A percentile compares a stretch with the other conserved stretches of the same genome.
Conservation (phyloP, 2,888 invertebrate genomes). For the Pachycephus smyrnensis region DNA sequence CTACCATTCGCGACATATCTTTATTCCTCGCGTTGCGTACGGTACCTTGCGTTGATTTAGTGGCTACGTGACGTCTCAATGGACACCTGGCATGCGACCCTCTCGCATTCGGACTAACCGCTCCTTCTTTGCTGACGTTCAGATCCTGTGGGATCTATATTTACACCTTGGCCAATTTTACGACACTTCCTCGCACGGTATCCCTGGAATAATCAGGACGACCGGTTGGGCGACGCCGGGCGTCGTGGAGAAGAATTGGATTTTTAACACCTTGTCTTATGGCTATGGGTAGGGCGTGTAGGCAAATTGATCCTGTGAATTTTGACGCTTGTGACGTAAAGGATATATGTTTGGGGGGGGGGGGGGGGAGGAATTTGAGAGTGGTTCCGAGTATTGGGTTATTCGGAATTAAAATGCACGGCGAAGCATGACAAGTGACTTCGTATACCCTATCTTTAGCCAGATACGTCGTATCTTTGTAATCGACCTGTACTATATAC, state of each 20-base stretch:
- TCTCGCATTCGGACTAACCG: neutral
- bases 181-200: neutral
- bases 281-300: too few relatives aligned
- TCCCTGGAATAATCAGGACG: neutral
- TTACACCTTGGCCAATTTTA: neutral
- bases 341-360: too few relatives aligned
- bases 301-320: too few relatives aligned
- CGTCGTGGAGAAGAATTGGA: neutral
- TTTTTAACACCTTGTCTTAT: neutral
- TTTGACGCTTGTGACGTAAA: too few relatives aligned
- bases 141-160: too few relatives aligned
- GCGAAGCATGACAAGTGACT: neutral
- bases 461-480: neutral
- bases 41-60: conserved; percentile 4
- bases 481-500: neutral
- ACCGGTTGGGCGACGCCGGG: neutral
- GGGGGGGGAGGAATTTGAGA: too few relatives aligned
- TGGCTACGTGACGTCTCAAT: conserved; percentile 9
- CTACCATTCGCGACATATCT: neutral
- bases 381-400: neutral
- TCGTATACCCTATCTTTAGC: neutral
- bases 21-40: conserved; percentile 5
- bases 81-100: conserved; percentile 5
- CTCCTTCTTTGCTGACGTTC: too few relatives aligned
- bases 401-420: neutral